These are phyloP conservation scores for Myotis vivesi DNA, from an alignment of 2,797 vertebrate species.

Conservation along the genomic window DNA sequence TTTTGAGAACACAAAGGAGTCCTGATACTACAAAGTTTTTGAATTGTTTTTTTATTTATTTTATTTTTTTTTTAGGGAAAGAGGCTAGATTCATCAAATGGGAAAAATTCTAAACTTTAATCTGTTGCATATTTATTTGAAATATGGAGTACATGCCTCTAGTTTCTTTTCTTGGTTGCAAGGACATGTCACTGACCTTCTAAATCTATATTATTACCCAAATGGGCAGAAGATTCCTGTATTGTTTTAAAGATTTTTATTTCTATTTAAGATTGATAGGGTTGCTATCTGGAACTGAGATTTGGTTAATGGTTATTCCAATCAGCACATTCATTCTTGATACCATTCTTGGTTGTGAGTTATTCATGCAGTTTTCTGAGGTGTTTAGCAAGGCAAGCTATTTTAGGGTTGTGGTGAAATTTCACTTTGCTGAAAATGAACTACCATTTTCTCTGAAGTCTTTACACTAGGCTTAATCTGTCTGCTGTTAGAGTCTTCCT, in stretches of 20 bases:
- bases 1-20: conserved; percentile 28
- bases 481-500: background rate
- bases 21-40: background rate
- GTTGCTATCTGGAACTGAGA: background rate
- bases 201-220: background rate
- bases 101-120: background rate
- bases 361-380: background rate
- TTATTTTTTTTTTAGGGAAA: background rate
- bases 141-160: background rate
- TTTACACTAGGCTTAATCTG: background rate
- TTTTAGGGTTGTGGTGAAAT: background rate
- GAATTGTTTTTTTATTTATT: background rate
- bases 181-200: background rate
- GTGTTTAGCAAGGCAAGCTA: background rate
- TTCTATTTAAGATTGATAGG: conserved; percentile 33
- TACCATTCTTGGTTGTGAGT: background rate
- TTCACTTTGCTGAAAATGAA: background rate
- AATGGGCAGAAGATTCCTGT: background rate
- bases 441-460: background rate
- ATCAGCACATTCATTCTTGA: background rate
- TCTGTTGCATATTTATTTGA: conserved; percentile 33
- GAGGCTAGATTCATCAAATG: background rate
- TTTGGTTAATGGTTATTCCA: background rate
- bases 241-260: conserved; percentile 5
- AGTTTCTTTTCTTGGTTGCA: background rate